Evolutionary conservation across 2,113 vertebrate species (phyloP).

Genomic region (Nestor notabilis): DNA sequence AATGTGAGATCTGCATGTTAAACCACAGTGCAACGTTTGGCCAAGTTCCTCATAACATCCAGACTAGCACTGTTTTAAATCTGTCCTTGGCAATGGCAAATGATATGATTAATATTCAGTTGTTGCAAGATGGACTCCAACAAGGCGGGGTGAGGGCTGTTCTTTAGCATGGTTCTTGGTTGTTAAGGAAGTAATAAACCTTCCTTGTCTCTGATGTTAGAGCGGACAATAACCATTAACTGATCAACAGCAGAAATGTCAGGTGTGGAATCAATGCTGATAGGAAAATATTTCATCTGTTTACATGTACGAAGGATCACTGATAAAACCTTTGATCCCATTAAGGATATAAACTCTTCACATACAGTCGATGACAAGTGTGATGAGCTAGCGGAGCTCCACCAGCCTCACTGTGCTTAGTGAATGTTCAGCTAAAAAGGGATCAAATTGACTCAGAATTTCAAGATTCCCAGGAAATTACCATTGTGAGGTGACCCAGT

Average conservation of each 20-base stretch:
- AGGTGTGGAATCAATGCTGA: conserved; percentile 73
- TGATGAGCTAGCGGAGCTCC: conserved; percentile 63
- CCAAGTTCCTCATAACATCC: conserved; percentile 35
- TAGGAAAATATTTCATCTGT: conserved; percentile 70
- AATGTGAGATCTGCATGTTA: conserved; percentile 28
- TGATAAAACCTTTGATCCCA: conserved; percentile 79
- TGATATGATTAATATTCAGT: conserved; percentile 57
- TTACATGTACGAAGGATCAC: conserved; percentile 71
- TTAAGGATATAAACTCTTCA: conserved; percentile 80
- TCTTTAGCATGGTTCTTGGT: conserved; percentile 3
- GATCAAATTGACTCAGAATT: conserved; percentile 75
- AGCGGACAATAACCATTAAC: conserved; percentile 74
- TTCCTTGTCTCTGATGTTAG: conserved; percentile 60
- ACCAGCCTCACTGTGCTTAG: conserved; percentile 55
- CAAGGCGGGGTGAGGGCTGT: neutral
- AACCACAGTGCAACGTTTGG: neutral
- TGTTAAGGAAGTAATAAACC: conserved; percentile 68
- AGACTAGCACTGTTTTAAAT: conserved; percentile 10
- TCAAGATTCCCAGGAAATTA: conserved; percentile 77
- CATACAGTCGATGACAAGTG: conserved; percentile 73
- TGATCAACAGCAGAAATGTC: conserved; percentile 75
- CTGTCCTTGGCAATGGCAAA: conserved; percentile 47
- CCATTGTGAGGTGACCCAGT: conserved; percentile 76
- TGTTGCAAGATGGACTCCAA: conserved; percentile 49
- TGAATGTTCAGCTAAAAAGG: conserved; percentile 70